Evolutionary conservation across 2,888 invertebrate genomes (phyloP), one percentile per base, ranked within the genome.

Genomic region (Pristionchus entomophagus): DNA sequence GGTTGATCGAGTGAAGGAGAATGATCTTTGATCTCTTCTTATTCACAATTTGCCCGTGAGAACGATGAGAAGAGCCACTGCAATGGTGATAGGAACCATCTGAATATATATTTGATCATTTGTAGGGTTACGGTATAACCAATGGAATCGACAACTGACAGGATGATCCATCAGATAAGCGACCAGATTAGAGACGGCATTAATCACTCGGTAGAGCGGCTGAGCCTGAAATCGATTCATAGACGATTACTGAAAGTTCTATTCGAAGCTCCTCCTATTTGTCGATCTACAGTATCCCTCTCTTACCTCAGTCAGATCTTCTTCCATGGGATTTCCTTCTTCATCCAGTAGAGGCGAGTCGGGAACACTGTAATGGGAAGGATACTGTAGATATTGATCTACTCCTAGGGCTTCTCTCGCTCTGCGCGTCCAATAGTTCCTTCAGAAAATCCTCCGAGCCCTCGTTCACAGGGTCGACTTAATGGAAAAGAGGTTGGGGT

Each of bases 361-460:
- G 32, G 62, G 62, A 26, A 29, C 62, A 10, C 69, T 69, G 38
- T 14, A 69, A 69, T 8, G 62, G 32, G 2, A 26, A 26, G 56
- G 26, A 26, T 22, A 56, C 56, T 4, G 56, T 56, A 56, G 5
- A 56, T 14, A n/a, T 1, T 1, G 1, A 26, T 56, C 56, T 10
- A n/a, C 26, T n/a, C n/a, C n/a, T n/a, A n/a, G n/a, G n/a, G n/a
- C n/a, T 6, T 26, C 26, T 62, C 10, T 32, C 35, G 38, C 69
- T 69, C 22, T 69, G 35, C 38, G 22, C 69, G 5, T 69, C 38
- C 38, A 69, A 22, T 19, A 69, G 32, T 69, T 12, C 19, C 35
- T 69, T 69, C 38, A 69, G 69, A 38, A 69, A 69, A 38, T 69
- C 69, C 41, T 69, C 69, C 14, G 69, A 69, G 12, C 69, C 69